Evolutionary conservation across 2,888 invertebrate genomes (phyloP), one percentile per base, ranked within the genome.

Genomic region (Quadroppia sp.): DNA sequence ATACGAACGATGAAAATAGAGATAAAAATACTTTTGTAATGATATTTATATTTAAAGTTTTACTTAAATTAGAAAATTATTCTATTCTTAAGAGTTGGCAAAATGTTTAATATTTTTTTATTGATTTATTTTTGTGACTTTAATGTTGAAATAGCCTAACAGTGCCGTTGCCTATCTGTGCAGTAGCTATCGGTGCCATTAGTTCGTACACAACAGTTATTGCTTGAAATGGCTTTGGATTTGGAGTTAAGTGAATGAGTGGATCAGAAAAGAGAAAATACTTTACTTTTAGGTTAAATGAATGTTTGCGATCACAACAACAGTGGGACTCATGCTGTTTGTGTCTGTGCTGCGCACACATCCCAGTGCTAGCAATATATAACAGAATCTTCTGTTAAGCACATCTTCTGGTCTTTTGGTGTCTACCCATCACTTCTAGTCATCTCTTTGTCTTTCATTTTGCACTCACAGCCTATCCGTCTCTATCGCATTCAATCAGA

Each of bases 1-100:
- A 48, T 48, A 9, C 15, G 15, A 48, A 48, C 4, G 15, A 48
- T 15, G 20, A n/a, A 48, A n/a, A 48, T 4, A 48, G 15, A 15
- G 15, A 9, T 48, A 48, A 48, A 13, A 6, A 28, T 11, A 28
- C 15, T 28, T 56, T 28, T 23, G 7, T 28, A 56, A 56, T 56
- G 28, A 23, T 56, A 1, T 61, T 28, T 30, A 30, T 59, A 59
- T 59, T 59, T 13, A 59, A 40, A 40, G 13, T 36, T 4, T 30
- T 40, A 64, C 15, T 13, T 59, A 59, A 59, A 67, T 67, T 23
- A 67, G 25, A 67, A 67, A 67, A 67, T 67, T 67, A 67, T 67
- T 20, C 67, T 9, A 61, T 25, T 61, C 17, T 32, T 64, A 30
- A n/a, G 23, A 36, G 9, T 59, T 28, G 4, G 4, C 20, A 20